These are phyloP conservation scores for Platycheirus rosarum DNA, from an alignment of 2,888 invertebrate species.

Conservation along the genomic window DNA sequence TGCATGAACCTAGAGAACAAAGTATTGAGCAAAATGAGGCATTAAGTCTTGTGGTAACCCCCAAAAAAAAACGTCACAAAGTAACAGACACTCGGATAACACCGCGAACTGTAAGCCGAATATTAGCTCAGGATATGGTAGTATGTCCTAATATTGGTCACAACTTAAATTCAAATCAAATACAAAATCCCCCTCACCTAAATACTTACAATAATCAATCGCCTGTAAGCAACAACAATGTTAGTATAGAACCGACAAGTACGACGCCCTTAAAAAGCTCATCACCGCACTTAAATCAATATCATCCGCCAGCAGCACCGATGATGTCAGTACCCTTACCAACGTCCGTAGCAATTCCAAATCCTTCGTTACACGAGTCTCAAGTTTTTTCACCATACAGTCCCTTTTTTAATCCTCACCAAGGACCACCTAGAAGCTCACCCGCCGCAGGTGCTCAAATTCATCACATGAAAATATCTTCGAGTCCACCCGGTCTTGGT, in stretches of 20 bases:
- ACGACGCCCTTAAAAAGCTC: conserved; percentile 84
- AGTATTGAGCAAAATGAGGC: conserved; percentile 96
- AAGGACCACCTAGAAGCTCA: conserved; percentile 82
- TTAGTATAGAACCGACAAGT: conserved; percentile 81
- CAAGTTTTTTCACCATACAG: conserved; percentile 96
- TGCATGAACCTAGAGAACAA: conserved; percentile 85
- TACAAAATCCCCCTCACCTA: conserved; percentile 83
- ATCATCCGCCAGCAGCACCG: conserved; percentile 85
- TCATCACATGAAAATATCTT: conserved; percentile 82
- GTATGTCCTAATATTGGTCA: conserved; percentile 85
- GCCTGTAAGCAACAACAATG: conserved; percentile 52
- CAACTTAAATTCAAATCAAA: conserved; percentile 80
- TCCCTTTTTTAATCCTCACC: conserved; percentile 90
- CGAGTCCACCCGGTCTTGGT: conserved; percentile 86
- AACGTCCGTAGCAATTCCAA: conserved; percentile 97
- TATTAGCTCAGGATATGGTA: conserved; percentile 91
- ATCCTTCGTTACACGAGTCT: conserved; percentile 96
- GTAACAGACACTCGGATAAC: conserved; percentile 97
- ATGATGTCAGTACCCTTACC: conserved; percentile 95
- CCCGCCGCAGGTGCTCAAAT: conserved; percentile 83
- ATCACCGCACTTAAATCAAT: conserved; percentile 87
- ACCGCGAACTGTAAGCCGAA: conserved; percentile 93
- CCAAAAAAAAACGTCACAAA: conserved; percentile 98
- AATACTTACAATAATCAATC: conserved; percentile 48
- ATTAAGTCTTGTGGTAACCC: conserved; percentile 95